Base-by-base conservation (phyloP, 23 tunicate species). In the Aplidium turbinatum region DNA sequence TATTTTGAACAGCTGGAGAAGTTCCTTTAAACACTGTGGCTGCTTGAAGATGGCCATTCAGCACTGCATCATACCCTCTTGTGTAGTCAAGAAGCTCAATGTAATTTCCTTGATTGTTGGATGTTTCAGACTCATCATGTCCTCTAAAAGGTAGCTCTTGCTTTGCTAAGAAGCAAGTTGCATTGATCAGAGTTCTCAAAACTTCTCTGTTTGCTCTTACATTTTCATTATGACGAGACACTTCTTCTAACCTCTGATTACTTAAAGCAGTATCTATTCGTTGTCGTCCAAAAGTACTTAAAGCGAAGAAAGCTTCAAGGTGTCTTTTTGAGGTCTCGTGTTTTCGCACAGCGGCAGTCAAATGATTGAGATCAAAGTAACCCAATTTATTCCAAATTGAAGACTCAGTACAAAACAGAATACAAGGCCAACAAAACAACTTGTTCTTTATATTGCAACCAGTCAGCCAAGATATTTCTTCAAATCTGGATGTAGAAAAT, bases 191-290 rank as follows among this genome's bases (percentile, higher is more conserved):
- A 7, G 16, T 53, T 53, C 23, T 11, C 23, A 53, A 53, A 53
- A 53, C 21, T 53, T 53, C 60, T 53, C 60, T 53, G 23, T 53
- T 53, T 11, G 60, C 60, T 53, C 60, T 53, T 27, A 53, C 60
- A 11, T 53, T 53, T 19, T 53, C 60, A 19, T 53, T 53, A 19
- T 53, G 60, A 11, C 60, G 60, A 7, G 23, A 53, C 4, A 53
- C 20, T 53, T 53, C 60, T 27, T 13, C 23, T n/a, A 5, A 25
- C 21, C 60, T 54, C 21, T 54, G 60, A n/a, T n/a, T 54, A n/a
- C 60, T 54, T 54, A 54, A 54, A 54, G 60, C 60, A 54, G 23
- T 54, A 54, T 54, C 60, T 11, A 54, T 54, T 25, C 60, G 19
- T n/a, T 54, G 60, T 5, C 22, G 21, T 54, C 60, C 60, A 54